These are phyloP conservation scores for Diachasma alloeum DNA, from an alignment of 1,140 invertebrate species.

Conservation along the genomic window DNA sequence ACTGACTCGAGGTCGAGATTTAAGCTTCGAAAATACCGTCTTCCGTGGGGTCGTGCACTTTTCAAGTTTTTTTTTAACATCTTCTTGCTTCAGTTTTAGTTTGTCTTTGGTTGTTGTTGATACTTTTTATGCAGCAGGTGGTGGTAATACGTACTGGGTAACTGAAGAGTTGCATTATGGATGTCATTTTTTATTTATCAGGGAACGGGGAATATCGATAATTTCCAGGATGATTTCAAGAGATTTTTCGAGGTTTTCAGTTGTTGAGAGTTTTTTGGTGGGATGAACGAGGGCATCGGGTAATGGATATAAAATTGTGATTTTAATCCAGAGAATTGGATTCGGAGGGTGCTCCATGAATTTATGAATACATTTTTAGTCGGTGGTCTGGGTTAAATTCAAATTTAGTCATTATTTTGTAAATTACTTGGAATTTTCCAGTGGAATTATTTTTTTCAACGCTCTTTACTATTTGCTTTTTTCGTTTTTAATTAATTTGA, in stretches of 20 bases:
- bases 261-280: not conserved
- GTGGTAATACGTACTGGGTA: not conserved
- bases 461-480: not conserved
- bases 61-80: not conserved
- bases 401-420: not conserved
- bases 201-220: too few relatives aligned
- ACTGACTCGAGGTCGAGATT: constrained; percentile 3
- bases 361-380: not conserved
- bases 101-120: not conserved
- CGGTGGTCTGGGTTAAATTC: not conserved
- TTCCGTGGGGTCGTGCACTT: not conserved
- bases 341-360: not conserved
- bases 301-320: not conserved
- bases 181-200: too few relatives aligned
- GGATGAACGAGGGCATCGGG: not conserved
- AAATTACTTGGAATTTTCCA: not conserved
- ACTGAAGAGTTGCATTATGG: too few relatives aligned
- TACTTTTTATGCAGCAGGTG: not conserved
- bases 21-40: constrained; percentile 24
- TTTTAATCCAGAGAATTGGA: not conserved
- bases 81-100: not conserved
- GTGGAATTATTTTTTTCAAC: not conserved
- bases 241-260: not conserved
- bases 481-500: not conserved
- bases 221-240: not conserved